Base-by-base conservation (phyloP, 1,140 invertebrate genomes). In the Nomia melanderi region DNA sequence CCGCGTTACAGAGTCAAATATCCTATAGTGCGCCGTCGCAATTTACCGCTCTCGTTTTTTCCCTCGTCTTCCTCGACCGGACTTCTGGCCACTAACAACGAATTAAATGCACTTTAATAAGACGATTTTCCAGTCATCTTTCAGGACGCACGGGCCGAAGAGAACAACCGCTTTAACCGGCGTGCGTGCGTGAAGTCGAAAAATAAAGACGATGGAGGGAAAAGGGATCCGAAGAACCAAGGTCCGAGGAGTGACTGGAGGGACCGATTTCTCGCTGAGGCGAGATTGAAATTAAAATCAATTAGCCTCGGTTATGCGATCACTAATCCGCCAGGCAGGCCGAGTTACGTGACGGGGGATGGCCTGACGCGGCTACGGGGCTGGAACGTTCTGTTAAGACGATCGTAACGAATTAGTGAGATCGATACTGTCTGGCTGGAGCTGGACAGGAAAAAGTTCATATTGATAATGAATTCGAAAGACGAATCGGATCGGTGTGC, bases 251-350 rank as follows among this genome's bases (percentile, higher is more conserved):
- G 31, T n/a, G 33, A 39, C 56, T 29, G 57, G 53, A 64, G 71
- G 70, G 29, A 33, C 31, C n/a, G 79, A 39, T 76, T n/a, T n/a
- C n/a, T n/a, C 78, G 71, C 54, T 60, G 72, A 70, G 65, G 44
- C 53, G 65, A 81, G 70, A 84, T 83, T 84, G 81, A 83, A 84
- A 81, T 84, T 84, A 81, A 84, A 80, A 81, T 84, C 82, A 77
- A 84, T 84, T 84, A 81, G 78, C 74, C 69, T 84, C 78, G 78
- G 78, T 57, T 70, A 65, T 76, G 70, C 66, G 69, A 84, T 83
- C 77, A 70, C 73, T 83, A 77, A 83, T 83, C 79, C 66, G 77
- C 62, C 81, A 64, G 73, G 76, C 79, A 69, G 62, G 29, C 67
- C 31, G 25, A 33, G 69, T 78, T 56, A 64, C 64, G 71, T 41